Evolutionary conservation across 1,140 invertebrate species (phyloP).

Genomic region (Paraescarpia echinospica): DNA sequence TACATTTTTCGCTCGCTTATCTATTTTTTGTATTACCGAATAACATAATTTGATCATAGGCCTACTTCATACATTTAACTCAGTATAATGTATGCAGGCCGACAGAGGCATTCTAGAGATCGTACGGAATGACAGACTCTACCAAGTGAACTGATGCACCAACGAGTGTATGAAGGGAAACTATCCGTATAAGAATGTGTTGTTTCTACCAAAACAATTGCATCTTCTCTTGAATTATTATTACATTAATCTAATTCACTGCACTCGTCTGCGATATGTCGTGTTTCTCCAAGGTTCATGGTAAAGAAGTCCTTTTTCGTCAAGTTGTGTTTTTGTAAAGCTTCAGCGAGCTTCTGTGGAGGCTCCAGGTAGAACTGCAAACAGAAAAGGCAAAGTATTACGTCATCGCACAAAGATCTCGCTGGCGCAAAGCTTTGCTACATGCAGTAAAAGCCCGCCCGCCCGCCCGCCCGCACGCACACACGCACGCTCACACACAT

Average conservation of each 20-base stretch:
- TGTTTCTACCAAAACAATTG: not conserved
- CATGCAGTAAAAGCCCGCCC: not conserved
- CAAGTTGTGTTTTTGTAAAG: conserved; percentile 10
- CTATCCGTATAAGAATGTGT: not conserved
- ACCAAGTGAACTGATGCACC: too few species aligned
- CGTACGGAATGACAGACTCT: too few species aligned
- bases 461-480: not conserved
- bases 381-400: conserved; percentile 1
- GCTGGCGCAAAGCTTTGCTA: not conserved
- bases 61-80: too few species aligned
- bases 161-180: too few species aligned
- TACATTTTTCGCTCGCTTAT: too few species aligned
- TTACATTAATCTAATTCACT: not conserved
- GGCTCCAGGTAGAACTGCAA: conserved; percentile 31
- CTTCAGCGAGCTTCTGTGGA: conserved; percentile 24
- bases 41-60: too few species aligned
- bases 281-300: conserved; percentile 27
- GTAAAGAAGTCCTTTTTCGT: conserved; percentile 27
- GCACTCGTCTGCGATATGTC: not conserved
- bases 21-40: too few species aligned
- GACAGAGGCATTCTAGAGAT: too few species aligned
- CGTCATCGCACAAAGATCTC: not conserved
- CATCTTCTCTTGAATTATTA: not conserved
- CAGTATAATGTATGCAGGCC: too few species aligned
- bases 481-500: not conserved